Evolutionary conservation across 2,113 vertebrate genomes (phyloP), one percentile per base, ranked within the genome.

Genomic region (Thymallus thymallus): DNA sequence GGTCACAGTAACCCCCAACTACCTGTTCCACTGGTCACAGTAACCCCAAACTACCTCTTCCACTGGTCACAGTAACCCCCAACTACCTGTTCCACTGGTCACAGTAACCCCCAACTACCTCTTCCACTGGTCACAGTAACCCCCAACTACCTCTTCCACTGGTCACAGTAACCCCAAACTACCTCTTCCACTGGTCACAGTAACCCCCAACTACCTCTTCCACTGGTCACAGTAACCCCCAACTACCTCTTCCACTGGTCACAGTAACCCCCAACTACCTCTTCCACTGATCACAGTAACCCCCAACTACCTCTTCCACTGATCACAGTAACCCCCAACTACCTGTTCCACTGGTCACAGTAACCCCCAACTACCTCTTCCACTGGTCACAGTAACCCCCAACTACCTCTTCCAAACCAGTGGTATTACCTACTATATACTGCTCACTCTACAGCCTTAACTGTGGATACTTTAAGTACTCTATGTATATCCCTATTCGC

Each of bases 121-220:
- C 41, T 1, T 2, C 82, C 85, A 81, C 35, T 41, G 35, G 10
- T 2, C 35, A 41, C 35, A 41, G 35, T 41, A 41, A 41, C 35
- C 35, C 35, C 35, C 35, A 41, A 41, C n/a, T n/a, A n/a, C 77
- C 60, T 1, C 41, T 1, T 2, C 82, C 85, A 81, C 35, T 41
- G 35, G 10, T 2, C 35, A 41, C 35, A 41, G 35, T 41, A 41
- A 41, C 35, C 35, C 35, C 35, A n/a, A n/a, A n/a, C 35, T 10
- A 41, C 77, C 60, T 1, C 41, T 1, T 2, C 82, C 85, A 81
- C 35, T 41, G 35, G 10, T 2, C 35, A 41, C 35, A 41, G 35
- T 41, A 41, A 41, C 35, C 35, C 35, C 35, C 35, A 41, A 41
- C n/a, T n/a, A n/a, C 77, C 60, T 1, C 41, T 1, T 2, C 82